These are phyloP conservation scores for Hirundichthys speculiger DNA, from an alignment of 2,113 vertebrate genomes.

Conservation along the genomic window DNA sequence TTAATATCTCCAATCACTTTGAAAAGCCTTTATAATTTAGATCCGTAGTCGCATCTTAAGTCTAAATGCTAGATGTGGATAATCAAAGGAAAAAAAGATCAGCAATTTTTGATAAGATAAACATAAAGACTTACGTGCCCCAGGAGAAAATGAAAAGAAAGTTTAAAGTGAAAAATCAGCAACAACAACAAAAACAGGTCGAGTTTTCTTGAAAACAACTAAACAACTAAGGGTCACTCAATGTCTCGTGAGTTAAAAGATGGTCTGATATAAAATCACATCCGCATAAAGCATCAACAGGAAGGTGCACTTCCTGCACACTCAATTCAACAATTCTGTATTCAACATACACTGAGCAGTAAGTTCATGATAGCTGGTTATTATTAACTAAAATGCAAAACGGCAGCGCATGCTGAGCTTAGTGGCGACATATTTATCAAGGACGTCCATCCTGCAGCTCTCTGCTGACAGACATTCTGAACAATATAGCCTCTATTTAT, in stretches of 20 bases:
- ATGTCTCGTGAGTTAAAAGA: constrained; percentile 10
- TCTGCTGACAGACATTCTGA: background rate
- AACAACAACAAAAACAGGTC: background rate
- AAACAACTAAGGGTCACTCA: too few relatives aligned
- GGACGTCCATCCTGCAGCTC: background rate
- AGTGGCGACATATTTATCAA: background rate
- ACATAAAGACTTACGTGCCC: constrained; percentile 32
- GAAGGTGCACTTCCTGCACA: background rate
- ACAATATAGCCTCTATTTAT: background rate
- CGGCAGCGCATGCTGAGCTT: constrained; percentile 1
- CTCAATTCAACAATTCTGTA: too few relatives aligned
- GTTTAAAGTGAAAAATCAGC: background rate
- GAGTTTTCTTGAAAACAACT: fast-evolving
- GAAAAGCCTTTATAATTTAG: too few relatives aligned
- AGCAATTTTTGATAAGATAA: too few relatives aligned
- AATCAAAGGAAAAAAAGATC: background rate
- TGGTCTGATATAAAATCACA: constrained; percentile 15
- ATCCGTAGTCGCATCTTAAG: background rate
- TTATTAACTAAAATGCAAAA: constrained; percentile 53
- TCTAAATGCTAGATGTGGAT: background rate
- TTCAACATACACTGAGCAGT: background rate
- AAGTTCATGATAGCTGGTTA: background rate
- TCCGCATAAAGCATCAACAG: background rate
- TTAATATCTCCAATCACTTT: background rate
- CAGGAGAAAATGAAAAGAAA: background rate